Evolutionary conservation across 1,140 invertebrate species (phyloP).

Genomic region (Diorhabda sublineata): DNA sequence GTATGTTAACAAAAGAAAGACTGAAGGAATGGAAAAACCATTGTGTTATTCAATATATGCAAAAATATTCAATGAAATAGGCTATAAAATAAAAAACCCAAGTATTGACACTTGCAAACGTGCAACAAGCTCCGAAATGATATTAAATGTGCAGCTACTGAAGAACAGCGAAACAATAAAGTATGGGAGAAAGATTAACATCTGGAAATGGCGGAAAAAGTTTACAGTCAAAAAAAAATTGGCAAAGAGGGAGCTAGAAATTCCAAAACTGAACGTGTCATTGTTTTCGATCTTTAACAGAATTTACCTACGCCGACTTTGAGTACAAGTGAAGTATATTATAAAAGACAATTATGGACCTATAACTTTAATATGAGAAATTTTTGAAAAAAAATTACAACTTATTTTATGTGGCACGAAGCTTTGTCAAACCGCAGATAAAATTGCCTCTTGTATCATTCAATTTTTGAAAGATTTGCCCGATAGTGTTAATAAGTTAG

Average conservation of each 20-base stretch:
- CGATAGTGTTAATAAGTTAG: constrained; percentile 4
- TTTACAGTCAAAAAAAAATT: constrained; percentile 1
- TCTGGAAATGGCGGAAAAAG: constrained; percentile 4
- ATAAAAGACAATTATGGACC: constrained; percentile 1
- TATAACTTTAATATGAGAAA: neutral
- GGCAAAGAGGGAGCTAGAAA: neutral
- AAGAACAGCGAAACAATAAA: constrained; percentile 3
- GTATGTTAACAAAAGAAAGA: neutral
- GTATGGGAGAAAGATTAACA: neutral
- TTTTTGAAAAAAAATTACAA: neutral
- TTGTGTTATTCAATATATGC: no score
- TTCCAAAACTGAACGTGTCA: constrained; percentile 1
- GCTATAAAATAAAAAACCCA: constrained; percentile 5
- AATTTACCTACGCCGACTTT: constrained; percentile 8
- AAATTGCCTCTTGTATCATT: constrained; percentile 18
- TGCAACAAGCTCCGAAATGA: constrained; percentile 1
- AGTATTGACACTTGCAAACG: constrained; percentile 4
- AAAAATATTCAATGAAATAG: neutral
- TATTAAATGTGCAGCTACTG: constrained; percentile 5
- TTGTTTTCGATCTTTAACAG: constrained; percentile 12
- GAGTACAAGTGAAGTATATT: constrained; percentile 4
- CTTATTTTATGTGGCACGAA: constrained; percentile 12
- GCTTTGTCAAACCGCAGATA: neutral
- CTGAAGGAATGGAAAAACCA: no score
- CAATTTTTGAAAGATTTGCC: constrained; percentile 12